A percentile compares a stretch with the other conserved stretches of the same genome.
phyloP scores from a whole-genome alignment of 1,140 invertebrate genomes.

The Drosophila bocki region DNA sequence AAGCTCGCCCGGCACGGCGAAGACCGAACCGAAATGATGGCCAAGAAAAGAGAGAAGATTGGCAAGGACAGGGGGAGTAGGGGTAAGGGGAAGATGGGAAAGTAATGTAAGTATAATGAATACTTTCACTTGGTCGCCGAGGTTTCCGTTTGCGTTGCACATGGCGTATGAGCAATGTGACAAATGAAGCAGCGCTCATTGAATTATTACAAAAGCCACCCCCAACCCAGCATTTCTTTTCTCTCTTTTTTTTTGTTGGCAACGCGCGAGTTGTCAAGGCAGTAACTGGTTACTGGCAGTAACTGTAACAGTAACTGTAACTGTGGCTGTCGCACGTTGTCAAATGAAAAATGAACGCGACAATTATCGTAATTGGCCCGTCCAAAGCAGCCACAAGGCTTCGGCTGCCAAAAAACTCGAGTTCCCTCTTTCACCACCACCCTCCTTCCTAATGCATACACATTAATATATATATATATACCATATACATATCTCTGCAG shows the following conservation, averaged over 20 bases:
- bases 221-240: constrained; percentile 5
- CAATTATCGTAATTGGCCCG: constrained; percentile 78
- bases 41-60: constrained; percentile 7
- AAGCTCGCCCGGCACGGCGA: constrained; percentile 15
- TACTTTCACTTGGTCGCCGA: constrained; percentile 67
- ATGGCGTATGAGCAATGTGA: constrained; percentile 65
- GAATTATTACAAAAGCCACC: constrained; percentile 67
- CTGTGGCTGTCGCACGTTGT: constrained; percentile 61
- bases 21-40: constrained; percentile 30
- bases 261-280: constrained; percentile 63
- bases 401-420: constrained; percentile 27
- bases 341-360: constrained; percentile 80
- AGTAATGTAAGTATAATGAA: constrained; percentile 75
- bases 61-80: not conserved
- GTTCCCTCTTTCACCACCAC: not conserved
- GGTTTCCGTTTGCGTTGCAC: constrained; percentile 64
- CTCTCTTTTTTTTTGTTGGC: constrained; percentile 18
- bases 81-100: not conserved
- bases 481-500: constrained; percentile 14
- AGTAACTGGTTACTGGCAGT: constrained; percentile 45
- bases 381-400: constrained; percentile 41
- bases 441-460: constrained; percentile 7
- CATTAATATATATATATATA: constrained; percentile 12
- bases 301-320: constrained; percentile 25
- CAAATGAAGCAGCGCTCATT: constrained; percentile 73